Evolutionary conservation across 92 coral and sea anemone species (phyloP).

Genomic region (Paramuricea clavata): DNA sequence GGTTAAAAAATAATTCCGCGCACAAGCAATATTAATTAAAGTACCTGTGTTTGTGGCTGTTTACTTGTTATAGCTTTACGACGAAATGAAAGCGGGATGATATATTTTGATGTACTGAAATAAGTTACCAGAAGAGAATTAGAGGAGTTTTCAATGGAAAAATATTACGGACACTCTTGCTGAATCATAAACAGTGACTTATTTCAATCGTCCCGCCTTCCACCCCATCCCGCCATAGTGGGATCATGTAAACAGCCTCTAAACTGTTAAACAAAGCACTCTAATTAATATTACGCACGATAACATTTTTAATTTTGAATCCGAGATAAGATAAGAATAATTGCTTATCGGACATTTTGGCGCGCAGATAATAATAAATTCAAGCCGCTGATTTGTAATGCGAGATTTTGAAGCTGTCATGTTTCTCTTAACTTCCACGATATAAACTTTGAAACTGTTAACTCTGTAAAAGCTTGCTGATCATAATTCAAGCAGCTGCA

Average conservation of each 20-base stretch:
- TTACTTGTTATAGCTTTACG: neutral
- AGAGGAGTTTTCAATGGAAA: neutral
- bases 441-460: too few relatives aligned
- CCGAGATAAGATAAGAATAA: neutral
- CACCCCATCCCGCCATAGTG: neutral
- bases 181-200: too few relatives aligned
- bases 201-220: neutral
- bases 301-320: slow-evolving; percentile 6
- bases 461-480: neutral
- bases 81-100: neutral
- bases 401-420: neutral
- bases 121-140: neutral
- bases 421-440: neutral
- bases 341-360: slow-evolving; percentile 13
- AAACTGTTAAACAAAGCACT: neutral
- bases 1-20: neutral
- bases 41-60: neutral
- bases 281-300: neutral
- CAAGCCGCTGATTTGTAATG: neutral
- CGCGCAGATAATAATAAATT: neutral
- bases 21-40: neutral
- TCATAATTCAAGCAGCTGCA: neutral
- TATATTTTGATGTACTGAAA: neutral
- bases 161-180: neutral
- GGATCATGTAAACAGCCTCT: neutral